phyloP scores from a whole-genome alignment of 2,797 vertebrate genomes.

The Bradypodion pumilum region DNA sequence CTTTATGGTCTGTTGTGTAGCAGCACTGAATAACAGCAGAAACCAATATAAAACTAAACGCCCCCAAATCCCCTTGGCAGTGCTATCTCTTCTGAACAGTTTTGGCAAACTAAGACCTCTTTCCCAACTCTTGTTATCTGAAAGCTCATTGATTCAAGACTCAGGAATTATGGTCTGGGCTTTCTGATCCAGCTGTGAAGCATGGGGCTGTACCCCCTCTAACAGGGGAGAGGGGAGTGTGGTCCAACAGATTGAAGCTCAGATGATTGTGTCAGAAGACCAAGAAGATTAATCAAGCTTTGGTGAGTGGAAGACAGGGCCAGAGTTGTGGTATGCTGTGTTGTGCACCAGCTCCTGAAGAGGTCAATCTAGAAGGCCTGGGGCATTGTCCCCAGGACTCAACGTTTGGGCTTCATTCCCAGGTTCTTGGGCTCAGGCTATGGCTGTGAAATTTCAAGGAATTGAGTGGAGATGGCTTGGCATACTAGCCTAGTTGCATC shows the following conservation, averaged over 20 bases:
- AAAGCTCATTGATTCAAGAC: not conserved
- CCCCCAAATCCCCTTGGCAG: not conserved
- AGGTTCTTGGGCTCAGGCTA: too few species aligned
- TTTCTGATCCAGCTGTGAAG: not conserved
- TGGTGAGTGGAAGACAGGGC: not conserved
- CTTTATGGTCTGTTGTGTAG: not conserved
- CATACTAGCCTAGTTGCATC: too few species aligned
- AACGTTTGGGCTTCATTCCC: too few species aligned
- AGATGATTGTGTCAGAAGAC: not conserved
- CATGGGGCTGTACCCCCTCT: too few species aligned
- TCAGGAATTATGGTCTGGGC: not conserved
- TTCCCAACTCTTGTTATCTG: not conserved
- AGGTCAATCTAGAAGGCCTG: too few species aligned
- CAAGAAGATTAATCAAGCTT: not conserved
- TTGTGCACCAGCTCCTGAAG: too few species aligned
- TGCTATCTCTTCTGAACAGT: not conserved
- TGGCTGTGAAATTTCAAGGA: too few species aligned
- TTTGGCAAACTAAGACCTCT: not conserved
- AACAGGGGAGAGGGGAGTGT: too few species aligned
- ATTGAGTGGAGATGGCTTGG: too few species aligned
- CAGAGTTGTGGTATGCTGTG: not conserved
- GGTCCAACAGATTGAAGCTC: not conserved
- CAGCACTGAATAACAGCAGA: not conserved
- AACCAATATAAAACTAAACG: too few species aligned
- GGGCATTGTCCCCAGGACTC: too few species aligned